Conservation (phyloP, 2,797 vertebrate species). For the Gallinago stenura region DNA sequence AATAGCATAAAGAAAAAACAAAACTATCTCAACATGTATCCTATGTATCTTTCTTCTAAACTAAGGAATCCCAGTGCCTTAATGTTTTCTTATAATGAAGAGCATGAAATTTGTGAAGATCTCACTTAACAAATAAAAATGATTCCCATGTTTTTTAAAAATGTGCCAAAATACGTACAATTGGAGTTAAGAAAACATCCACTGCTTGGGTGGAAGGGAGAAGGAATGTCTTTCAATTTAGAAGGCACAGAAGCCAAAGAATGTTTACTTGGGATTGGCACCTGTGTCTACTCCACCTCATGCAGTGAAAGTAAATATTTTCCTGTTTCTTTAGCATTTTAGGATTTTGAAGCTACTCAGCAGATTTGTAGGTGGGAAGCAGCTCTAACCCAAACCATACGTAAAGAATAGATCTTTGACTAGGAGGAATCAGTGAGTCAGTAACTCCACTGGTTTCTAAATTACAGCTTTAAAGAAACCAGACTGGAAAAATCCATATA, state of each 20-base stretch:
- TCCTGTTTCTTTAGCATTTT: background rate
- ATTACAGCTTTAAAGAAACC: background rate
- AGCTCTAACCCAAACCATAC: background rate
- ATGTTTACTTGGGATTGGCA: background rate
- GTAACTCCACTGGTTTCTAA: background rate
- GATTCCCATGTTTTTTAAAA: background rate
- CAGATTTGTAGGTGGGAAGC: background rate
- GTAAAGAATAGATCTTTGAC: constrained; percentile 13
- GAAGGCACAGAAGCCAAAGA: background rate
- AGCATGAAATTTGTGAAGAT: background rate
- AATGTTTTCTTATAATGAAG: background rate
- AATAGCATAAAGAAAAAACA: no score
- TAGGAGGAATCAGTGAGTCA: background rate
- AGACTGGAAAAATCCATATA: background rate
- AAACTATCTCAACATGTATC: background rate
- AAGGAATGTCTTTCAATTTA: background rate
- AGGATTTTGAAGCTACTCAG: background rate
- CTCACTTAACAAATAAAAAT: background rate
- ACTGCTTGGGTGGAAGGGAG: background rate
- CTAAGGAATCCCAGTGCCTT: background rate
- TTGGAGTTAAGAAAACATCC: background rate
- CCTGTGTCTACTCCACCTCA: background rate
- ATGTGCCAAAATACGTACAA: background rate
- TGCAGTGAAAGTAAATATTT: background rate
- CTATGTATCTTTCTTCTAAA: background rate